Base-by-base conservation (phyloP, 1,140 invertebrate genomes). In the Drosophila lowei region DNA sequence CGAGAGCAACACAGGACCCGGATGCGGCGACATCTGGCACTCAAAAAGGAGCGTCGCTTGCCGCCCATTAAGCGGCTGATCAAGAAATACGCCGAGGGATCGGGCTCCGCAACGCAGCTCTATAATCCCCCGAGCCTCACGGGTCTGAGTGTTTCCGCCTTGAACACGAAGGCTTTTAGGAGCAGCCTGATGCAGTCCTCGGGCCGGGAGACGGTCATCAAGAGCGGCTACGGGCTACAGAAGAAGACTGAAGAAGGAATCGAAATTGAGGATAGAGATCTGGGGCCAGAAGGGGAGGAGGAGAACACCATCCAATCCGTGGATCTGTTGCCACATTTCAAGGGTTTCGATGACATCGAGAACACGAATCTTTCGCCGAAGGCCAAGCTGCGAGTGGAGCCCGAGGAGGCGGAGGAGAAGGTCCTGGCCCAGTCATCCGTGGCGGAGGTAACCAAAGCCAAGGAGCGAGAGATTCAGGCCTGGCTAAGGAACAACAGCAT, bases 261-360 rank as follows among this genome's bases (percentile, higher is more conserved):
- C 34, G 34, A 38, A 11, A 38, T 13, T 11, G 34, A 38, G 6
- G 7, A 30, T 1, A 9, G 25, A 6, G 57, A 56, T 1, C n/a
- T 30, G 41, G 6, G 28, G 34, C 42, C 54, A 34, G 44, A 38
- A 21, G 46, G 58, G 34, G 23, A 34, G 41, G 41, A 79, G 48
- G 2, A 34, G 47, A 30, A 79, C 7, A 79, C 61, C 1, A 6
- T 67, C n/a, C 52, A 65, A 6, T 86, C 83, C 1, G 60, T 83
- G 16, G 81, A 86, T 48, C 13, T 73, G 44, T 57, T 79, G 58
- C 56, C 54, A 16, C 71, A 57, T 48, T 88, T 88, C 41, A 88
- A 73, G 41, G 83, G 83, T 5, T 88, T 88, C 49, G 83, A 88
- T 34, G 83, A 88, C 46, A 47, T 78, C 6, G 84, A 88, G 34